phyloP scores from a whole-genome alignment of 1,140 invertebrate species.

The Pinna nobilis region DNA sequence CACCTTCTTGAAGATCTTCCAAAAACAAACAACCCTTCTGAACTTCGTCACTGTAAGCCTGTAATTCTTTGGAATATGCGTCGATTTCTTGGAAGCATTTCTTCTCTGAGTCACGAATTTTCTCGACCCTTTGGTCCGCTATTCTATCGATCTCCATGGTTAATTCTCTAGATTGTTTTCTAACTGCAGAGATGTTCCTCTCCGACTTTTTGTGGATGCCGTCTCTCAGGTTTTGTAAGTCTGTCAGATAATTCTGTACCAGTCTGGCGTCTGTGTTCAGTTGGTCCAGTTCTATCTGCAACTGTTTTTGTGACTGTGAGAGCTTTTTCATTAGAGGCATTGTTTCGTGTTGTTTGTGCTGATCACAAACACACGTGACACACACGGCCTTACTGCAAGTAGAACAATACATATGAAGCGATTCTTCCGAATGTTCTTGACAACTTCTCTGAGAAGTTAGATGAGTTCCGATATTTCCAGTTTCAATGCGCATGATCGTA shows the following conservation, averaged over 20 bases:
- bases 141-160: constrained; percentile 45
- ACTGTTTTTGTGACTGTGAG: constrained; percentile 40
- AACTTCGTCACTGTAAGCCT: constrained; percentile 47
- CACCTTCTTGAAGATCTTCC: constrained; percentile 61
- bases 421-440: constrained; percentile 53
- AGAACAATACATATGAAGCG: constrained; percentile 61
- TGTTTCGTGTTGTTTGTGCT: constrained; percentile 59
- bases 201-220: constrained; percentile 34
- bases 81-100: constrained; percentile 44
- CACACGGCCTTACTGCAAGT: constrained; percentile 60
- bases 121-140: constrained; percentile 44
- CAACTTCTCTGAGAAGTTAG: constrained; percentile 55
- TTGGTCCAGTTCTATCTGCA: constrained; percentile 58
- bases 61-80: constrained; percentile 47
- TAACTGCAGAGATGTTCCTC: constrained; percentile 38
- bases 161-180: constrained; percentile 46
- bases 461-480: constrained; percentile 33
- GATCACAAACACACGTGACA: constrained; percentile 58
- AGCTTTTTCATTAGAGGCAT: constrained; percentile 61
- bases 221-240: constrained; percentile 46
- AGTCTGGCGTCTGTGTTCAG: constrained; percentile 43
- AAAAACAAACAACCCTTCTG: constrained; percentile 57
- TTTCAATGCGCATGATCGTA: constrained; percentile 63
- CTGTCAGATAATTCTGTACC: constrained; percentile 35
- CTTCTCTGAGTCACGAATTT: constrained; percentile 36